Conservation (phyloP, 2,113 vertebrate species). For the Laterallus jamaicensis region DNA sequence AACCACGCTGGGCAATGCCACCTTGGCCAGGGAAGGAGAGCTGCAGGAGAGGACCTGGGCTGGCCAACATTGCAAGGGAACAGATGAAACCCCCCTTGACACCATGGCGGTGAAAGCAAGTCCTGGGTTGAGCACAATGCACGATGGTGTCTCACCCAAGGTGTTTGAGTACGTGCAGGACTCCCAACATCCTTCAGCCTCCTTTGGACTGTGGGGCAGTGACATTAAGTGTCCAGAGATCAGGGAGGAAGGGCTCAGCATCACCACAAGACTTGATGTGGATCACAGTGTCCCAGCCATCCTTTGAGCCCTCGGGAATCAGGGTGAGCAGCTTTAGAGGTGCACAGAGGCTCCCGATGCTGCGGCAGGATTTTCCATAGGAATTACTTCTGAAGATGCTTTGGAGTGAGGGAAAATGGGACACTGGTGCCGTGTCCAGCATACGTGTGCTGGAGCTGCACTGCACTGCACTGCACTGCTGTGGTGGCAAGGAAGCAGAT, state of each 20-base stretch:
- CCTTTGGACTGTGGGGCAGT: rapidly evolving
- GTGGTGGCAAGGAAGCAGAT: background rate
- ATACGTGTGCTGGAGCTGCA: background rate
- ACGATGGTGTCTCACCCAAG: rapidly evolving
- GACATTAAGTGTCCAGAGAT: rapidly evolving
- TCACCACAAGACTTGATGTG: rapidly evolving
- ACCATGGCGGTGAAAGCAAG: rapidly evolving
- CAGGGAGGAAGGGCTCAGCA: background rate
- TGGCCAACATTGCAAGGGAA: rapidly evolving
- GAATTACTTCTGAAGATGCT: rapidly evolving
- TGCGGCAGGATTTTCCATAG: rapidly evolving
- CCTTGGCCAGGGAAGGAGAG: rapidly evolving
- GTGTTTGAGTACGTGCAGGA: rapidly evolving
- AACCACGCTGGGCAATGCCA: rapidly evolving
- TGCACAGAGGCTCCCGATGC: background rate
- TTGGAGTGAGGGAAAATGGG: background rate
- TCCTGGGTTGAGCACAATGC: rapidly evolving
- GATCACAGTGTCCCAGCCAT: rapidly evolving
- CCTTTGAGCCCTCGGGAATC: background rate
- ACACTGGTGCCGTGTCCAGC: rapidly evolving
- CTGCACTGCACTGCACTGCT: rapidly evolving
- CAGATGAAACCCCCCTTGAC: background rate
- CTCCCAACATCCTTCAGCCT: background rate
- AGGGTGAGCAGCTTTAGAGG: rapidly evolving
- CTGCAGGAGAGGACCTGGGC: background rate